phyloP scores from a whole-genome alignment of 2,888 invertebrate genomes.

The Loripinus fragilis region DNA sequence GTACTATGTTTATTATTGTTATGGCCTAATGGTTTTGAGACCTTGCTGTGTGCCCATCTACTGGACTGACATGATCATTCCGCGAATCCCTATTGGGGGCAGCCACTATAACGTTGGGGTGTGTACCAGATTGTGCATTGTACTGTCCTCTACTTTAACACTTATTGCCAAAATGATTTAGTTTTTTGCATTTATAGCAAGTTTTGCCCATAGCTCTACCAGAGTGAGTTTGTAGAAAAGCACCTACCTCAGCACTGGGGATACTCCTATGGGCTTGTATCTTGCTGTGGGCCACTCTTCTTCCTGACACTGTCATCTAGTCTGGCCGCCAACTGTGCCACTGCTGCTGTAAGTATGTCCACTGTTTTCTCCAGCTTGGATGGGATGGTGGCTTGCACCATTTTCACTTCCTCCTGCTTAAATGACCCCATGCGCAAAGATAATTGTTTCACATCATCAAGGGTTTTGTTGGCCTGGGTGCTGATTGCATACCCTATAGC shows the following conservation, averaged over 20 bases:
- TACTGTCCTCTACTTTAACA: not conserved
- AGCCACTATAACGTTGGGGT: not conserved
- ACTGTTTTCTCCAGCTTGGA: conserved; percentile 12
- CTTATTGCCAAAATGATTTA: conserved; percentile 26
- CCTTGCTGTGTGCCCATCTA: conserved; percentile 29
- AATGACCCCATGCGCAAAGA: not conserved
- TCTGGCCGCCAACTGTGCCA: conserved; percentile 15
- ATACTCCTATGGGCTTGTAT: no score
- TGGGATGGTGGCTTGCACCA: not conserved
- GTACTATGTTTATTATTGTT: no score
- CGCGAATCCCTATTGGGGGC: conserved; percentile 34
- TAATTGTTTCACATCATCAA: conserved; percentile 17
- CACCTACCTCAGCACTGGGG: conserved; percentile 20
- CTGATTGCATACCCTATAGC: conserved; percentile 26
- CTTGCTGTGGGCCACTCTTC: no score
- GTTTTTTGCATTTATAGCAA: conserved; percentile 29
- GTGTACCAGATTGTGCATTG: not conserved
- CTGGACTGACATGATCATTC: conserved; percentile 18
- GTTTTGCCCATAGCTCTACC: conserved; percentile 28
- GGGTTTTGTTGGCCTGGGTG: conserved; percentile 29
- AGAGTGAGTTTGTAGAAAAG: not conserved
- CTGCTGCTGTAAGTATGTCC: conserved; percentile 31
- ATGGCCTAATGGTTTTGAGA: not conserved
- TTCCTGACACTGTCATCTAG: not conserved
- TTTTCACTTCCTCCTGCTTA: not conserved